Conservation (phyloP, 2,113 vertebrate species). For the Pungitius pungitius region DNA sequence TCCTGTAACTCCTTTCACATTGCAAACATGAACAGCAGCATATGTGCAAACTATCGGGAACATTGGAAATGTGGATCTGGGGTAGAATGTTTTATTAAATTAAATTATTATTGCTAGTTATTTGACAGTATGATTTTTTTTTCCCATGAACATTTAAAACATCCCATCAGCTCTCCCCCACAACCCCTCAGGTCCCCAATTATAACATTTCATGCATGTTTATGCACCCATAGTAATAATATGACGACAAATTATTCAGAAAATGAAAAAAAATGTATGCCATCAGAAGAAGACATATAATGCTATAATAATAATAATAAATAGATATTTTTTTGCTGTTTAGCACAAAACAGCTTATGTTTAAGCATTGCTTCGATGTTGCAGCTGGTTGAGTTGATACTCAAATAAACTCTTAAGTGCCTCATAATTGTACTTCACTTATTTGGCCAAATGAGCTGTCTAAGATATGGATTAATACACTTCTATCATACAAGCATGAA, state of each 20-base stretch:
- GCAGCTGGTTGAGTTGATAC: neutral
- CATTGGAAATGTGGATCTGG: neutral
- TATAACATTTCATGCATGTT: neutral
- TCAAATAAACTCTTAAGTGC: neutral
- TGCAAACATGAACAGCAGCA: neutral
- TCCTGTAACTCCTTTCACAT: conserved; percentile 18
- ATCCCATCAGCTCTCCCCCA: neutral
- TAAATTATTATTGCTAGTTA: no score
- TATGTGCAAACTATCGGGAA: neutral
- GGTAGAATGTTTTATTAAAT: neutral
- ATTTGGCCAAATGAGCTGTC: neutral
- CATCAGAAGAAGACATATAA: neutral
- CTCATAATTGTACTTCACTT: neutral
- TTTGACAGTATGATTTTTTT: neutral
- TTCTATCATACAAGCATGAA: neutral
- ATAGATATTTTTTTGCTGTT: no score
- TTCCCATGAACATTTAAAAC: neutral
- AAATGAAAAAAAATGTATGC: neutral
- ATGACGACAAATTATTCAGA: neutral
- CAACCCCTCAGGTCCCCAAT: neutral
- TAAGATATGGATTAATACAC: neutral
- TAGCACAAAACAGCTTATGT: neutral
- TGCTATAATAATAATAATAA: no score
- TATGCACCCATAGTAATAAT: neutral
- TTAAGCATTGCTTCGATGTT: neutral